These are phyloP conservation scores for Orchestes rusci DNA, from an alignment of 2,888 invertebrate genomes.

Conservation along the genomic window DNA sequence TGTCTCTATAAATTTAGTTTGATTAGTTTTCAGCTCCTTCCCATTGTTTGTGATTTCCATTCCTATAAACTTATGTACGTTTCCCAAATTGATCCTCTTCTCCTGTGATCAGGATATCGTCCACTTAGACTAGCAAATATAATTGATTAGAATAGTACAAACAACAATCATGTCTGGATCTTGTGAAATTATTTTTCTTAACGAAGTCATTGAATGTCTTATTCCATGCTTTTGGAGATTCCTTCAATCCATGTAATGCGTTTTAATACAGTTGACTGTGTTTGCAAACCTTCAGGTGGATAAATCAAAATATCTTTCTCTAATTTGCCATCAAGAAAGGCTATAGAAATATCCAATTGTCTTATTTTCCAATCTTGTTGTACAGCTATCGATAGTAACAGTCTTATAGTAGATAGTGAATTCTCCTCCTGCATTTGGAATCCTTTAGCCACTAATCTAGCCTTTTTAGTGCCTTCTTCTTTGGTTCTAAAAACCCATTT, in stretches of 20 bases:
- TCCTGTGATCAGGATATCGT: too few species aligned
- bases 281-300: slow-evolving; percentile 22
- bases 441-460: slow-evolving; percentile 6
- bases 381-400: slow-evolving; percentile 4
- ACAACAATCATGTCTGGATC: too few species aligned
- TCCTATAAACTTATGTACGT: background rate
- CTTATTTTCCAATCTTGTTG: slow-evolving; percentile 14
- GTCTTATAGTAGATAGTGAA: slow-evolving; percentile 11
- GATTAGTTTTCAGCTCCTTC: too few species aligned
- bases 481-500: slow-evolving; percentile 14
- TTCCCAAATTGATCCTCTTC: slow-evolving; percentile 8
- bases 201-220: slow-evolving; percentile 19
- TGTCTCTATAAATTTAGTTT: slow-evolving; percentile 19
- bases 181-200: too few species aligned
- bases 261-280: too few species aligned
- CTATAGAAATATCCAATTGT: slow-evolving; percentile 16
- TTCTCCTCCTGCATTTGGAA: slow-evolving; percentile 21
- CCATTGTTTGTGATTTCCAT: too few species aligned
- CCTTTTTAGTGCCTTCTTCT: too few species aligned
- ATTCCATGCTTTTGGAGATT: too few species aligned
- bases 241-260: too few species aligned
- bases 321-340: slow-evolving; percentile 10
- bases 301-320: slow-evolving; percentile 15
- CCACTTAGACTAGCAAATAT: too few species aligned
- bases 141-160: too few species aligned